Evolutionary conservation across 1,140 invertebrate species (phyloP), one percentile per base, ranked within the genome.

Genomic region (Sycophila sp.): DNA sequence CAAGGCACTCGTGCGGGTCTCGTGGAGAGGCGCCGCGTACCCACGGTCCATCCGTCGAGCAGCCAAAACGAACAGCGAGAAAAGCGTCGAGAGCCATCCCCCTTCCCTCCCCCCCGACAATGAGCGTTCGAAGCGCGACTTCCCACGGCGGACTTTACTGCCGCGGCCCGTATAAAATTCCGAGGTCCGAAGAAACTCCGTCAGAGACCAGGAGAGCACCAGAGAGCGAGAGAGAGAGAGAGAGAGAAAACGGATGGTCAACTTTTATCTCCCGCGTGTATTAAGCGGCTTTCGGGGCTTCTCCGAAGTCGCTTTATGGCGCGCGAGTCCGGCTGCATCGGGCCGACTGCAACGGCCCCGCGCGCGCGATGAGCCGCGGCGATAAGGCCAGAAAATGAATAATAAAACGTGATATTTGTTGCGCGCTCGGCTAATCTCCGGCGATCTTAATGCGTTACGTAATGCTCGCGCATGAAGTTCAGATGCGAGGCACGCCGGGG

Each of bases 371-470:
- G n/a, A 34, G 30, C 22, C 30, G 30, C 47, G 78, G 36, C 58
- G 79, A 81, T 81, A 81, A 76, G 42, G 28, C 59, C 65, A 51
- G 36, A 76, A 77, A 73, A 71, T 73, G 68, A 77, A 77, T 75
- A 78, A 78, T 78, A 77, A 80, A 81, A 73, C 77, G 76, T 77
- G 73, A 78, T 79, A 78, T 81, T 78, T 81, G 76, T 79, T 77
- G 75, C 78, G 68, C 71, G 47, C 59, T 26, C 60, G 62, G 45
- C 66, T 60, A 76, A 81, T 81, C 76, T 75, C 69, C 30, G 38
- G 47, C 55, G 34, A 78, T 81, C 78, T 79, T 78, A 78, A 78
- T 75, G 75, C 62, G 71, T 78, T 81, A 80, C 69, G 75, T 78
- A 81, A 81, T 77, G 72, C 74, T 73, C 72, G 63, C 62, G 60